phyloP scores from a whole-genome alignment of 2,113 vertebrate genomes.

The Heterotilapia buettikoferi region DNA sequence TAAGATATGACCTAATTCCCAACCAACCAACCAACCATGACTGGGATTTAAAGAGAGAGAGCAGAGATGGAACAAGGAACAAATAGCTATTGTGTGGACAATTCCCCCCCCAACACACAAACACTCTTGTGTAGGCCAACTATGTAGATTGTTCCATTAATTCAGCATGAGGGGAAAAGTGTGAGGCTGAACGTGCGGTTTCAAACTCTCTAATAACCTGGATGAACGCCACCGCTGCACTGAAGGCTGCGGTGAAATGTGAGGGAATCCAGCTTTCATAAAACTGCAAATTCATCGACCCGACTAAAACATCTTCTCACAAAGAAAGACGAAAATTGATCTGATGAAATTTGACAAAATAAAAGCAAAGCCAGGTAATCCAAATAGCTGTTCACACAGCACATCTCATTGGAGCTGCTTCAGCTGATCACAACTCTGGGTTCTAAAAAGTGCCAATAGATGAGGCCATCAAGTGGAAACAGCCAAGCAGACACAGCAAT shows the following conservation, averaged over 20 bases:
- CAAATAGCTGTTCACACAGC: not conserved
- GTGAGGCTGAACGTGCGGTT: conserved; percentile 34
- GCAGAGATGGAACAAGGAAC: not conserved
- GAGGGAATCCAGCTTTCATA: not conserved
- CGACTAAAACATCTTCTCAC: not conserved
- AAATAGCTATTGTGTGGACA: conserved; percentile 48
- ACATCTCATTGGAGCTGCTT: not conserved
- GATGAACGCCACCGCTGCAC: conserved; percentile 16
- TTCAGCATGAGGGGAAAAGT: conserved; percentile 23
- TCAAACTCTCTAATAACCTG: conserved; percentile 58
- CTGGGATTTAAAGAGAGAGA: not conserved
- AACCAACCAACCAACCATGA: not conserved
- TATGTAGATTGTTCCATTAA: conserved; percentile 51
- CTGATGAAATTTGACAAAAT: not conserved
- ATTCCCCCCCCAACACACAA: not conserved
- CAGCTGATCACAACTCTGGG: not conserved
- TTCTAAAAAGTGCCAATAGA: not conserved
- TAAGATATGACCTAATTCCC: conserved; percentile 1
- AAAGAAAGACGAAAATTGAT: not conserved
- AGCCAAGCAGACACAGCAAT: not conserved
- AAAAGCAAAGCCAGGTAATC: not conserved
- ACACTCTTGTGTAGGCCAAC: conserved; percentile 26
- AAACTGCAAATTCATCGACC: not conserved
- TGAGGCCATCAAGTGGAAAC: not conserved
- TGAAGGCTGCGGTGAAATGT: not conserved